Conservation (phyloP, 2,888 invertebrate genomes). For the Lithophane socia region DNA sequence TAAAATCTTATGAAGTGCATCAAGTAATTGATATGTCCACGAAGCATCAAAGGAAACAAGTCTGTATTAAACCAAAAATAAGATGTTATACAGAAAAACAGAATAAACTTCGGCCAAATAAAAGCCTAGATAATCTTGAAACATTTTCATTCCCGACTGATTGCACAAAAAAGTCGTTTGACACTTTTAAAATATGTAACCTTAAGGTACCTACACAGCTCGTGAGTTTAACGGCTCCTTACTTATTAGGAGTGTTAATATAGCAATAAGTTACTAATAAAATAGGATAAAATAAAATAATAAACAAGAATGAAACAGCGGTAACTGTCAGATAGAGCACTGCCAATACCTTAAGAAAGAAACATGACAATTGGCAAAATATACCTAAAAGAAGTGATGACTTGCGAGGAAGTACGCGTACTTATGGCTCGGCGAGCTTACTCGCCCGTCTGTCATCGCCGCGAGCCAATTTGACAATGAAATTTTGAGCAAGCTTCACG, state of each 20-base stretch:
- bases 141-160: not conserved
- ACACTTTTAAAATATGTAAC: not conserved
- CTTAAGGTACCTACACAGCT: not conserved
- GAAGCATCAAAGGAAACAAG: not conserved
- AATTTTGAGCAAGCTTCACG: too few relatives aligned
- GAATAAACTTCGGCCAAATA: not conserved
- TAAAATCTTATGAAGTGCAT: not conserved
- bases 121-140: constrained; percentile 5
- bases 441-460: too few relatives aligned
- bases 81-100: not conserved
- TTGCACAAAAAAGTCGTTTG: not conserved
- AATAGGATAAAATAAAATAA: not conserved
- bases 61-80: not conserved
- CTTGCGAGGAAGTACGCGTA: too few relatives aligned
- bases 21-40: not conserved
- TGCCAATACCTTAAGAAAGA: too few relatives aligned
- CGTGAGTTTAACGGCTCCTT: not conserved
- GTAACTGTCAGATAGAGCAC: not conserved
- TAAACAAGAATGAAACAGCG: not conserved
- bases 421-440: too few relatives aligned
- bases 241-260: not conserved
- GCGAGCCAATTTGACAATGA: too few relatives aligned
- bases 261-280: not conserved
- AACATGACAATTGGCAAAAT: not conserved
- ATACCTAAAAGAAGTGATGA: too few relatives aligned